phyloP scores from a whole-genome alignment of 2,797 vertebrate genomes.

The Mormyrus hasselquistii region DNA sequence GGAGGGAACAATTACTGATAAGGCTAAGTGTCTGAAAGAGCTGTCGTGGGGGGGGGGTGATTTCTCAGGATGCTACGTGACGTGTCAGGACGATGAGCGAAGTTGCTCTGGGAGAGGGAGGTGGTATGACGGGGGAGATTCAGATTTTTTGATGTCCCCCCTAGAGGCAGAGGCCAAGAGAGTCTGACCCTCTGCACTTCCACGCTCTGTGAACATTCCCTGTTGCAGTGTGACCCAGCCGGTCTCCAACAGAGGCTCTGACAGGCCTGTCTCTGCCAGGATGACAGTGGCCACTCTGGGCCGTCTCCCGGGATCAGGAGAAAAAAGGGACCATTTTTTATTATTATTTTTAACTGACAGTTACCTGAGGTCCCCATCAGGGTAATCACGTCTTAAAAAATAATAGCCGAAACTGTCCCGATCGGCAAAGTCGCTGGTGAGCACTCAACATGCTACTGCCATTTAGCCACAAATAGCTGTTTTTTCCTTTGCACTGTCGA shows the following conservation, averaged over 20 bases:
- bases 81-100: neutral
- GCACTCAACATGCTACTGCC: neutral
- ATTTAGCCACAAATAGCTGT: neutral
- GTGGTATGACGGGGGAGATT: neutral
- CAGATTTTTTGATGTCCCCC: neutral
- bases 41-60: neutral
- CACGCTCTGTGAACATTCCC: conserved; percentile 36
- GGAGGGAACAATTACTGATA: neutral
- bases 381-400: neutral
- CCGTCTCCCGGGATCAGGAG: conserved; percentile 44
- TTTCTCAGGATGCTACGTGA: neutral
- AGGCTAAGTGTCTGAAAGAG: neutral
- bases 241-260: conserved; percentile 51
- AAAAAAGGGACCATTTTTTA: conserved; percentile 23
- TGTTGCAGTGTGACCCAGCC: conserved; percentile 35
- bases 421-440: neutral
- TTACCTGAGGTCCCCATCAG: neutral
- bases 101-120: neutral
- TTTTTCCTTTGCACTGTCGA: neutral
- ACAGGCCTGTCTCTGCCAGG: conserved; percentile 49
- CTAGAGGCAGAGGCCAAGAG: conserved; percentile 27
- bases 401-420: neutral
- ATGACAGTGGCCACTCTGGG: conserved; percentile 49
- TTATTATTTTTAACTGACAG: conserved; percentile 5
- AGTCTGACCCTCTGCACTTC: conserved; percentile 26